phyloP scores from a whole-genome alignment of 2,888 invertebrate species.

The Cataglyphis rosenhaueri region DNA sequence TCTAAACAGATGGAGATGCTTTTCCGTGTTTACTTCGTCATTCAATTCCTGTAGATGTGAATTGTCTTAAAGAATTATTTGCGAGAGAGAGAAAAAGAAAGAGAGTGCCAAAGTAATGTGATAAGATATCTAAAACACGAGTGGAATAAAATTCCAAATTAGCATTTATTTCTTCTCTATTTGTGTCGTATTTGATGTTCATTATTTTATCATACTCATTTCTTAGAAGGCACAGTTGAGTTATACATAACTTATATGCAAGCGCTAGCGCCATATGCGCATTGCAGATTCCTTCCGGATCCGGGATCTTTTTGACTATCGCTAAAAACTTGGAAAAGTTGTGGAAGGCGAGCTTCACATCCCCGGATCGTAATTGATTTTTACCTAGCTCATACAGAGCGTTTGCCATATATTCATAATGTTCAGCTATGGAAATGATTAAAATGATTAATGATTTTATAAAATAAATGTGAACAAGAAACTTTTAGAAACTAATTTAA shows the following conservation, averaged over 20 bases:
- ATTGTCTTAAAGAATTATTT: background rate
- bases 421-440: conserved; percentile 65
- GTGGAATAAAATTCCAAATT: background rate
- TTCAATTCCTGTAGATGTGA: conserved; percentile 69
- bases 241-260: conserved; percentile 74
- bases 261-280: conserved; percentile 76
- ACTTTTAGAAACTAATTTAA: background rate
- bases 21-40: conserved; percentile 69
- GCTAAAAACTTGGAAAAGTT: conserved; percentile 75
- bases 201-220: background rate
- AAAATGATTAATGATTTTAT: background rate
- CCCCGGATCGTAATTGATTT: conserved; percentile 65
- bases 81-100: background rate
- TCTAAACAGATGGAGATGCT: conserved; percentile 70
- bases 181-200: background rate
- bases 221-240: background rate
- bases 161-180: background rate
- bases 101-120: background rate
- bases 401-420: conserved; percentile 69
- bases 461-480: background rate
- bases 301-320: conserved; percentile 69
- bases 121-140: background rate
- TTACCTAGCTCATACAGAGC: conserved; percentile 75
- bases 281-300: conserved; percentile 75
- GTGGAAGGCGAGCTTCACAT: conserved; percentile 70